Base-by-base conservation (phyloP, 2,797 vertebrate species). In the Urosaurus nigricauda region DNA sequence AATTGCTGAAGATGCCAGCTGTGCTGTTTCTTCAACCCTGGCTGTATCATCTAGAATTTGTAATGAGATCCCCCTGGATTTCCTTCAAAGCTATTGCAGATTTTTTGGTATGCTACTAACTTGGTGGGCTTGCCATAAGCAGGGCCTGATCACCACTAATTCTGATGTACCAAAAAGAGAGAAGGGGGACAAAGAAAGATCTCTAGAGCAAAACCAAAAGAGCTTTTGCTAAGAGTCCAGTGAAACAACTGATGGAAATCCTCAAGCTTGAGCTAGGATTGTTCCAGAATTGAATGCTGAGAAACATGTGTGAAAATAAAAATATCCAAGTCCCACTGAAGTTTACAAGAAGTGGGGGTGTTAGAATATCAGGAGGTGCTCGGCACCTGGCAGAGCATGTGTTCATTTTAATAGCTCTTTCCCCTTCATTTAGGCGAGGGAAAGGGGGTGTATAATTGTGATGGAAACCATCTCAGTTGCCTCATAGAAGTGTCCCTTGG, bases 1-100 rank as follows among this genome's bases (percentile, higher is more conserved):
- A 80, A 70, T 73, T n/a, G 85, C 84, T 87, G 11, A 35, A 87
- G 56, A 77, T 47, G 26, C 75, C 90, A 86, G 80, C 90, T 88
- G 83, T 43, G 73, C 78, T 74, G 90, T 86, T 63, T 89, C 73
- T 63, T 79, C 80, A 75, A 79, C 56, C 12, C 74, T 85, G 81
- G 14, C 37, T 29, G 58, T 75, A 82, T 12, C 60, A 73, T 78
- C 47, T 58, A 14, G n/a, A 65, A 47, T 78, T 80, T 29, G 21
- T 75, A 79, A 40, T 75, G 78, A 90, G 74, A 53, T 9, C 32
- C 56, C 24, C 86, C 88, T 74, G 56, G 40, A 82, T 82, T 58
- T 60, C 79, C 80, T 86, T 83, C 84, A 75, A 87, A 87, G 84
- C 17, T 26, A 58, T 37, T 78, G 60, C 47, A 90, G n/a, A 29